Conservation (phyloP, 2,797 vertebrate genomes). For the Furcifer pardalis region DNA sequence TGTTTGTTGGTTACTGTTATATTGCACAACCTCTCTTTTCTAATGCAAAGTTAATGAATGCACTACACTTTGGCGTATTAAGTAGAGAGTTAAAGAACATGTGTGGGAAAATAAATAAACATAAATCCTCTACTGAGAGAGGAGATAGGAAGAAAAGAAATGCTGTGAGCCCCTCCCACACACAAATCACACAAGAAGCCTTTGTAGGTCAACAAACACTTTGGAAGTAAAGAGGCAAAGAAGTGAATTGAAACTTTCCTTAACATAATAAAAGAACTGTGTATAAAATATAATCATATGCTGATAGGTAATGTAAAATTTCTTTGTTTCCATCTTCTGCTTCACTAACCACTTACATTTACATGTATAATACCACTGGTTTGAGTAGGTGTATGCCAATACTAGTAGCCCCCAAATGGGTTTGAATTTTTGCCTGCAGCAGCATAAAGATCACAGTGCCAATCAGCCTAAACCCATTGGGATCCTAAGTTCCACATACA, state of each 20-base stretch:
- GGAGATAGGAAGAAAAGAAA: slow-evolving; percentile 31
- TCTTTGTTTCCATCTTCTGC: not conserved
- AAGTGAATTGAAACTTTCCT: slow-evolving; percentile 9
- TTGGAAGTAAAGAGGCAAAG: slow-evolving; percentile 35
- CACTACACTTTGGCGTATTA: slow-evolving; percentile 18
- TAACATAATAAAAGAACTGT: not conserved
- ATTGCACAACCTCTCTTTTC: slow-evolving; percentile 13
- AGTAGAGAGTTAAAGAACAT: slow-evolving; percentile 32
- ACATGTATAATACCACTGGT: not conserved
- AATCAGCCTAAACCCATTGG: not conserved
- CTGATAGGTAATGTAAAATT: not conserved
- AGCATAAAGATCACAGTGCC: not conserved
- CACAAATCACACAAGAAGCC: slow-evolving; percentile 17
- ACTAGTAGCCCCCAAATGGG: not conserved
- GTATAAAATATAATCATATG: slow-evolving; percentile 27
- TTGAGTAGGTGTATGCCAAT: slow-evolving; percentile 10
- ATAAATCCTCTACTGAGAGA: slow-evolving; percentile 9
- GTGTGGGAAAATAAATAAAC: slow-evolving; percentile 43
- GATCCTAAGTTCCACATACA: not conserved
- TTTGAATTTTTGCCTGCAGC: not conserved
- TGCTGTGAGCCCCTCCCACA: slow-evolving; percentile 35
- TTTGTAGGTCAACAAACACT: not conserved
- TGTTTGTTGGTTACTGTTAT: slow-evolving; percentile 42
- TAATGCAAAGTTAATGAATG: slow-evolving; percentile 45
- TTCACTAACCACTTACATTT: slow-evolving; percentile 8